Base-by-base conservation (phyloP, 1,140 invertebrate genomes). In the Oryzaephilus surinamensis region DNA sequence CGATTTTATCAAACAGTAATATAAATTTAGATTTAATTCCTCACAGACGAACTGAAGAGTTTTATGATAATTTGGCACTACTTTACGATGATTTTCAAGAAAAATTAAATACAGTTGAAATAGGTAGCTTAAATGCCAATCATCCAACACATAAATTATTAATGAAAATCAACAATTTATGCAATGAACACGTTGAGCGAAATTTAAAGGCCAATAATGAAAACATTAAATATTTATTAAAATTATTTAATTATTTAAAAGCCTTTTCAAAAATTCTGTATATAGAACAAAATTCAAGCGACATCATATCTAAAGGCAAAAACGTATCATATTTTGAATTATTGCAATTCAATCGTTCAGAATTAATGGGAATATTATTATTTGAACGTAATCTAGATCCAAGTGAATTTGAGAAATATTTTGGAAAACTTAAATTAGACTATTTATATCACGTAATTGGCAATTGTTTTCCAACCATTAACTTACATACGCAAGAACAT, bases 381-480 rank as follows among this genome's bases (percentile, higher is more conserved):
- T 76, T 74, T 41, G 61, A 73, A 24, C 55, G 65, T 11, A 55
- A 69, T 20, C 48, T 69, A 4, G 67, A 73, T 11, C 71, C 71
- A 1, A 43, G 63, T 10, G 63, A 71, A 31, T 69, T 76, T 24
- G 74, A 76, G 48, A 35, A 50, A 1, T 60, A 71, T 43, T 71
- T 74, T 8, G 45, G 55, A 2, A 69, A 65, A 24, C 50, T 76
- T 3, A 69, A 72, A 53, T 54, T 76, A 13, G 74, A 76, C 62
- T 61, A 76, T 24, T 62, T 74, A 2, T 68, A 76, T 46, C 70
- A 70, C 12, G 67, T 76, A 10, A 63, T 71, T 5, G 50, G 66
- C 1, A 74, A 69, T 46, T 71, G 66, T 33, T 75, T 71, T 39
- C 71, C 73, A 1, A 66, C 64, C 32, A 50, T 75, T 21, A 53